Base-by-base conservation (phyloP, 2,888 invertebrate genomes). In the Drosophila vallismaia region DNA sequence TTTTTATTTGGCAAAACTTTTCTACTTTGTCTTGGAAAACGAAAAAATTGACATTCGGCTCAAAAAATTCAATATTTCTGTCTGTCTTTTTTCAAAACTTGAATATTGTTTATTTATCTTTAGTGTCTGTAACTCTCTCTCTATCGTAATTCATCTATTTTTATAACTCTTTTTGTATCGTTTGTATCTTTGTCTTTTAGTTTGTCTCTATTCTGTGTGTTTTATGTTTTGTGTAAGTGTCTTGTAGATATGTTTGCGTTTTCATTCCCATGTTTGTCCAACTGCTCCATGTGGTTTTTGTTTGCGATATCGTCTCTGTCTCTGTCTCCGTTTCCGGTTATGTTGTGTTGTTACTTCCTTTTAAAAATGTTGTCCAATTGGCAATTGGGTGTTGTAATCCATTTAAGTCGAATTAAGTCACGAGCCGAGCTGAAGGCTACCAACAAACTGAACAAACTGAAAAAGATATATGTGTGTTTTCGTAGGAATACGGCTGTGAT, bases 401-500 rank as follows among this genome's bases (percentile, higher is more conserved):
- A 52, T 58, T 55, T 59, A 54, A 68, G 51, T 44, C 63, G 54
- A 42, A 33, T 60, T 46, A 45, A 51, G 55, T 31, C 51, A 57
- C 55, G 46, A 36, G 55, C 60, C 56, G 66, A 64, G 49, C 56
- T 19, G 68, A 76, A 71, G 58, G 38, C 44, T 28, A 69, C 49
- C 50, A 50, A 36, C 53, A 40, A 64, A 68, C 49, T 69, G 59
- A 56, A 78, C 28, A 28, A 28, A 19, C 19, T 19, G 19, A n/a
- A 36, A 6, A 36, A n/a, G 6, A 36, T n/a, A 5, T n/a, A n/a
- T n/a, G n/a, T 36, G n/a, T 5, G 6, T 36, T 36, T 55, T 71
- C 62, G 71, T 86, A 92, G 92, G 92, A 92, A 87, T 92, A 92
- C 89, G 91, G 90, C 90, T 91, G 91, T 91, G 91, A 92, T 89